Percentiles rank a stretch among this genome's conserved stretches.
These are phyloP conservation scores for Scleropages formosus DNA, from an alignment of 2,797 vertebrate species.

Conservation along the genomic window DNA sequence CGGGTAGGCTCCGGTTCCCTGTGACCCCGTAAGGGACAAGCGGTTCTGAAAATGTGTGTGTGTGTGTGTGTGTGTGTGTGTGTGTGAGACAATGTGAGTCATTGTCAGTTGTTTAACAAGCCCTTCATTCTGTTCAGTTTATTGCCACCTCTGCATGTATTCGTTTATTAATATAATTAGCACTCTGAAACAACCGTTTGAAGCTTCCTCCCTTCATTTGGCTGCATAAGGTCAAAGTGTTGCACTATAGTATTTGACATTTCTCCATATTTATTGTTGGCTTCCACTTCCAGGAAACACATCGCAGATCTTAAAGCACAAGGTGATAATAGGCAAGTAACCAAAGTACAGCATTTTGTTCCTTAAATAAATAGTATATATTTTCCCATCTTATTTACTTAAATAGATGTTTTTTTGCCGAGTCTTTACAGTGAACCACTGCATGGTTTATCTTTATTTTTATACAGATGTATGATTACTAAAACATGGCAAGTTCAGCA, in stretches of 20 bases:
- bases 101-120: too few relatives aligned
- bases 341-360: not conserved
- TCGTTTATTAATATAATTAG: too few relatives aligned
- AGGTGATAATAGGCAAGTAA: slow-evolving; percentile 52
- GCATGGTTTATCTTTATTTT: not conserved
- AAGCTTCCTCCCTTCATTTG: not conserved
- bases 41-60: too few relatives aligned
- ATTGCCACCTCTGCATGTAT: not conserved
- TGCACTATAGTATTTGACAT: not conserved
- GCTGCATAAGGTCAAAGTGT: not conserved
- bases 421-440: not conserved
- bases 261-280: not conserved
- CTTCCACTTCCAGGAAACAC: slow-evolving; percentile 42
- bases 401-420: not conserved
- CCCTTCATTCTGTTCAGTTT: not conserved
- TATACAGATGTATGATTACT: too few relatives aligned
- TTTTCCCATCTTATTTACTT: not conserved
- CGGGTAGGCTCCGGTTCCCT: too few relatives aligned
- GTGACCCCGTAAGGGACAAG: too few relatives aligned
- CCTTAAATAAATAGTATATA: not conserved
- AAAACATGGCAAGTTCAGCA: not conserved
- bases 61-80: too few relatives aligned
- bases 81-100: too few relatives aligned
- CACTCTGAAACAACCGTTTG: not conserved
- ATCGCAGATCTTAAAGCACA: slow-evolving; percentile 55